phyloP scores from a whole-genome alignment of 2,888 invertebrate species.

The Melanostoma scalare region DNA sequence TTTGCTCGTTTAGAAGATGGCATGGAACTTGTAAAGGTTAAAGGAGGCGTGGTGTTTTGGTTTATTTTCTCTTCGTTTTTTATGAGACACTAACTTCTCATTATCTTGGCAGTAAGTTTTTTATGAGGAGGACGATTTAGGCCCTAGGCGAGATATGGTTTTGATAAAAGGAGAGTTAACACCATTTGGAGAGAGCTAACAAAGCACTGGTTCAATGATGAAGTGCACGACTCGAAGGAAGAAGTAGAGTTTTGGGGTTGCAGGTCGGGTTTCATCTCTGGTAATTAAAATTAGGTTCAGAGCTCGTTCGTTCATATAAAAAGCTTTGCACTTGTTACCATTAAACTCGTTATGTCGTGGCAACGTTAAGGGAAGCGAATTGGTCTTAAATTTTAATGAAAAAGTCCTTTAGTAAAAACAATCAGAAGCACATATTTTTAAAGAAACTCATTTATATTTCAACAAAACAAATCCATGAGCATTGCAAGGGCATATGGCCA shows the following conservation, averaged over 20 bases:
- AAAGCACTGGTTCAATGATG: constrained; percentile 23
- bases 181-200: constrained; percentile 5
- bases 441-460: too few relatives aligned
- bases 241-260: neutral
- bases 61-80: neutral
- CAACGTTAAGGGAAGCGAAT: too few relatives aligned
- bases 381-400: too few relatives aligned
- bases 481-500: too few relatives aligned
- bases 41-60: neutral
- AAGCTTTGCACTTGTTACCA: too few relatives aligned
- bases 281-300: too few relatives aligned
- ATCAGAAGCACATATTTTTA: too few relatives aligned
- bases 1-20: neutral
- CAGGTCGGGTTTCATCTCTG: neutral
- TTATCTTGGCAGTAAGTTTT: constrained; percentile 15
- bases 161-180: constrained; percentile 20
- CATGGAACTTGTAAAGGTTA: constrained; percentile 31
- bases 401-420: too few relatives aligned
- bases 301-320: too few relatives aligned
- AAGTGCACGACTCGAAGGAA: constrained; percentile 11
- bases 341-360: too few relatives aligned
- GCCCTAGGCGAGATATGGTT: constrained; percentile 7
- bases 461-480: too few relatives aligned
- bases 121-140: constrained; percentile 11
- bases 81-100: constrained; percentile 26